A percentile compares a stretch with the other conserved stretches of the same genome.
Conservation (phyloP, 1,140 invertebrate species). For the Tetraneura akinire region DNA sequence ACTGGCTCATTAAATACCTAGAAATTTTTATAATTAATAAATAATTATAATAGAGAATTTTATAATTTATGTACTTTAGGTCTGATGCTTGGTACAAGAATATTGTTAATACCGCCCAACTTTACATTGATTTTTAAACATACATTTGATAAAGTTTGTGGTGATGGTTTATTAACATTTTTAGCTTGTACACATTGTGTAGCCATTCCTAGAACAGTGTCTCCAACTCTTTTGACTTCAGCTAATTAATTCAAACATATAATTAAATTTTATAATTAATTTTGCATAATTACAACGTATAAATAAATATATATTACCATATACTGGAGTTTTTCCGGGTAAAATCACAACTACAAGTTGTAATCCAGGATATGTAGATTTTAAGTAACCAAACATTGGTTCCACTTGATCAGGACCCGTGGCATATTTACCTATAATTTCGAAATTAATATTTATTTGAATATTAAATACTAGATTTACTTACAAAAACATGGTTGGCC, state of each 20-base stretch:
- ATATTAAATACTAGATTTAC: conserved; percentile 40
- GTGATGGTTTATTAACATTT: conserved; percentile 99
- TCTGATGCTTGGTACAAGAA: conserved; percentile 93
- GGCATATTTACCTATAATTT: conserved; percentile 80
- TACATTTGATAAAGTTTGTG: conserved; percentile 98
- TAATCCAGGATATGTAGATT: conserved; percentile 90
- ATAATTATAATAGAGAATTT: too few species aligned
- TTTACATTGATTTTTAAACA: conserved; percentile 99
- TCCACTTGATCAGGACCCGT: conserved; percentile 99
- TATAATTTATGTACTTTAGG: conserved; percentile 67
- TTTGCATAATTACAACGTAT: not conserved
- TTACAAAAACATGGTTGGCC: conserved; percentile 95
- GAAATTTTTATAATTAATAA: conserved; percentile 54
- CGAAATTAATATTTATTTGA: not conserved
- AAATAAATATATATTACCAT: conserved; percentile 74
- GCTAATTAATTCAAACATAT: conserved; percentile 64
- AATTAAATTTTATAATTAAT: not conserved
- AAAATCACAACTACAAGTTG: conserved; percentile 97
- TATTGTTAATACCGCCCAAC: conserved; percentile 98
- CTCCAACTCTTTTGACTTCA: conserved; percentile 98
- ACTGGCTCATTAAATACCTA: conserved; percentile 98
- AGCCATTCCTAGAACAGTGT: conserved; percentile 98
- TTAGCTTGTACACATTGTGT: conserved; percentile 99
- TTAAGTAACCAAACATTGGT: conserved; percentile 99
- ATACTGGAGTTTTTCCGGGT: conserved; percentile 99